Evolutionary conservation across 2,797 vertebrate species (phyloP).

Genomic region (Sparus aurata): DNA sequence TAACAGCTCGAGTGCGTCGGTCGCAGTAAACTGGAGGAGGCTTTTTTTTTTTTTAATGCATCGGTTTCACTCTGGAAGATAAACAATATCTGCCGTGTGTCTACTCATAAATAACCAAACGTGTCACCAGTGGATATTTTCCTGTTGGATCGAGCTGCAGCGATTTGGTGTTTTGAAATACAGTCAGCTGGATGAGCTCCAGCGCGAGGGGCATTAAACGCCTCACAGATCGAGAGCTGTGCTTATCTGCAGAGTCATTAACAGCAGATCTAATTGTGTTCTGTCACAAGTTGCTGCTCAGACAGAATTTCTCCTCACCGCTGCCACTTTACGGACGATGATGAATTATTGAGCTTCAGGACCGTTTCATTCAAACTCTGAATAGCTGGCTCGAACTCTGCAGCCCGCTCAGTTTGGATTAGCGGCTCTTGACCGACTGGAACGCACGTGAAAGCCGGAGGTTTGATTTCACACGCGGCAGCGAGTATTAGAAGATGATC

Average conservation of each 20-base stretch:
- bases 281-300: slow-evolving; percentile 62
- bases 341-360: slow-evolving; percentile 37
- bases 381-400: slow-evolving; percentile 31
- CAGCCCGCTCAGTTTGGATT: slow-evolving; percentile 45
- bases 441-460: slow-evolving; percentile 63
- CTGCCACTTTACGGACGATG: neutral
- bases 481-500: slow-evolving; percentile 36
- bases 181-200: neutral
- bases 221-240: slow-evolving; percentile 11
- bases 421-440: slow-evolving; percentile 4
- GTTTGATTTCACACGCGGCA: slow-evolving; percentile 56
- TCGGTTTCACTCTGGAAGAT: neutral
- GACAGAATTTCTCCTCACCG: slow-evolving; percentile 50
- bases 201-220: neutral
- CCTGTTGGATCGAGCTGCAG: neutral
- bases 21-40: neutral
- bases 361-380: slow-evolving; percentile 56
- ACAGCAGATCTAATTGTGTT: slow-evolving; percentile 4
- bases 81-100: slow-evolving; percentile 18
- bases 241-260: neutral
- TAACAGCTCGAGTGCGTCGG: neutral
- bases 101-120: slow-evolving; percentile 10
- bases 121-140: neutral
- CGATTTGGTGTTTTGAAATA: slow-evolving; percentile 26
- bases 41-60: neutral